Evolutionary conservation across 2,888 invertebrate species (phyloP).

Genomic region (Acanthopleura granulata): DNA sequence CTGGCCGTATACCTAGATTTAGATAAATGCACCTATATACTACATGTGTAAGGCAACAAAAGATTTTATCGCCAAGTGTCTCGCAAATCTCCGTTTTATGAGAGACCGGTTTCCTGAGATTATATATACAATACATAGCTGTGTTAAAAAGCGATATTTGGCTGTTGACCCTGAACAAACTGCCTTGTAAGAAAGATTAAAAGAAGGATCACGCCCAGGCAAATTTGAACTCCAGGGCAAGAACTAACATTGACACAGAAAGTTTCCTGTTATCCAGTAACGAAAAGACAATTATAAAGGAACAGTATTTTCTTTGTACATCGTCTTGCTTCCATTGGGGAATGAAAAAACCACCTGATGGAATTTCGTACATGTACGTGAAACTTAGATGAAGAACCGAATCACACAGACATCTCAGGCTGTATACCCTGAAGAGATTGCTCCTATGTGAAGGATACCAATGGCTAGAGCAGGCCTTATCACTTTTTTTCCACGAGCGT

Average conservation of each 20-base stretch:
- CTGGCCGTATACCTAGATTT: too few species aligned
- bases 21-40: too few species aligned
- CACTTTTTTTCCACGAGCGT: too few species aligned
- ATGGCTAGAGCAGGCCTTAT: too few species aligned
- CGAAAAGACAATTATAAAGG: background rate
- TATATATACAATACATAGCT: background rate
- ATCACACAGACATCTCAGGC: too few species aligned
- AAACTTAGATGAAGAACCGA: too few species aligned
- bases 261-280: slow-evolving; percentile 5
- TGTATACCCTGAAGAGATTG: too few species aligned
- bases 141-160: slow-evolving; percentile 10
- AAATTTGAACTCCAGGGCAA: background rate
- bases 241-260: background rate
- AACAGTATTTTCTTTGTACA: background rate
- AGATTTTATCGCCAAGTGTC: too few species aligned
- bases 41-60: too few species aligned
- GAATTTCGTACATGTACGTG: too few species aligned
- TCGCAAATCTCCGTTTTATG: too few species aligned
- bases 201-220: slow-evolving; percentile 14
- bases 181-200: slow-evolving; percentile 12
- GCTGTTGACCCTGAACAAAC: slow-evolving; percentile 3
- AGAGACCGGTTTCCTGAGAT: background rate
- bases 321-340: slow-evolving; percentile 8
- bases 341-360: background rate
- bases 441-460: too few species aligned